These are phyloP conservation scores for Metopolophium dirhodum DNA, from an alignment of 1,140 invertebrate species.

Conservation along the genomic window DNA sequence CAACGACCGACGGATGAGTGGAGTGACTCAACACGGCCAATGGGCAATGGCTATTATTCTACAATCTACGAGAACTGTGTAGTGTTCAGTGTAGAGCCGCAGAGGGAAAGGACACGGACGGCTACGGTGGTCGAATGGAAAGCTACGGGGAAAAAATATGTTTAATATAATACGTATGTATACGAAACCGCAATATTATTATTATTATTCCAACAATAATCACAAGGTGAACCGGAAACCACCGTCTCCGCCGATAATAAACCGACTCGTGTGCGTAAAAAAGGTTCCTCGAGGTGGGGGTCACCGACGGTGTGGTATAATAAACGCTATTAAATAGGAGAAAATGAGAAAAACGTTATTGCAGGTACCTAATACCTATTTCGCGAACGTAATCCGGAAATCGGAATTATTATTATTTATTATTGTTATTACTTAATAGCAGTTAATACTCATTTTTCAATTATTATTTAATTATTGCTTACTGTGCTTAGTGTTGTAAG, in stretches of 20 bases:
- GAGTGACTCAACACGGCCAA: too few relatives aligned
- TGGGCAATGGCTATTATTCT: too few relatives aligned
- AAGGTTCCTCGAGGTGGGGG: not conserved
- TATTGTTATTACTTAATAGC: not conserved
- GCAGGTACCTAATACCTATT: not conserved
- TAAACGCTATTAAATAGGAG: not conserved
- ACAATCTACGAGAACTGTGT: too few relatives aligned
- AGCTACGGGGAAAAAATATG: not conserved
- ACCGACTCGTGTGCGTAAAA: not conserved
- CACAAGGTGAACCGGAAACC: conserved; percentile 31
- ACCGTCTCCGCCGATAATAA: not conserved
- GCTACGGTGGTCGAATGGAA: not conserved
- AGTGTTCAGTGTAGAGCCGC: too few relatives aligned
- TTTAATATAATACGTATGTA: not conserved
- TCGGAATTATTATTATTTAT: not conserved
- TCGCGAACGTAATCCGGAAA: not conserved
- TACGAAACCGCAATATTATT: not conserved
- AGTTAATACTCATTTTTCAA: not conserved
- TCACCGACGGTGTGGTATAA: not conserved
- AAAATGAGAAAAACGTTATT: not conserved
- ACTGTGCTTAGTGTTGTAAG: not conserved
- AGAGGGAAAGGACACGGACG: not conserved
- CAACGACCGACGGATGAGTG: not conserved
- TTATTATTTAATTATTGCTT: not conserved
- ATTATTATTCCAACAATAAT: not conserved